Evolutionary conservation across 2,888 invertebrate genomes (phyloP), one percentile per base, ranked within the genome.

Genomic region (Autographa gamma): DNA sequence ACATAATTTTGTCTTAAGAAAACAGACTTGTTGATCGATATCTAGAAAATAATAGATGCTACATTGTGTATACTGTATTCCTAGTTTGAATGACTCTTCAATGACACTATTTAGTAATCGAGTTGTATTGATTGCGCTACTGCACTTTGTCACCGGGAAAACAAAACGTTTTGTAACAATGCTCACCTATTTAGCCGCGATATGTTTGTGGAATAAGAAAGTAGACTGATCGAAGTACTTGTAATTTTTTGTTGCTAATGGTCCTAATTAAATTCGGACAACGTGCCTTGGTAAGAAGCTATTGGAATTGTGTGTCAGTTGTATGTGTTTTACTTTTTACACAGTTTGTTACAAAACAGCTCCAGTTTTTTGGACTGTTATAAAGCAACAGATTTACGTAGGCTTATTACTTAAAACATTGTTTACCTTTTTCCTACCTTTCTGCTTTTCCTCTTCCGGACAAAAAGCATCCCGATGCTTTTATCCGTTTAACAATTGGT

Each of bases 121-220:
- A 31, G 31, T 34, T 32, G 32, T 43, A 61, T 18, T 18, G 60
- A 60, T 71, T 76, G 54, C 65, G 56, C 58, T 34, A 61, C 9
- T 60, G 25, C 41, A 16, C 32, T 38, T 52, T 43, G 56, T 66
- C 16, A 66, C 56, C 60, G 43, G 54, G 62, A 56, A 34, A 9
- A n/a, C 58, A 60, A 34, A 11, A 13, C 58, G 60, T 70, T 68
- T 80, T 70, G 61, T 63, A 68, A 68, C 74, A 80, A 80, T 71
- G 63, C 56, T 9, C 56, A 31, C 69, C 43, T 52, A 66, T 61
- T 38, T 62, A 59, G 19, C 61, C 68, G 73, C 73, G 70, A 80
- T 59, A 67, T 66, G 73, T 25, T 31, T 60, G 16, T 63, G 16
- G 18, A 64, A 69, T 63, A 32, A 54, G 52, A 63, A 48, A 32